Conservation (phyloP, 2,113 vertebrate species). For the Lucifuga dentata region DNA sequence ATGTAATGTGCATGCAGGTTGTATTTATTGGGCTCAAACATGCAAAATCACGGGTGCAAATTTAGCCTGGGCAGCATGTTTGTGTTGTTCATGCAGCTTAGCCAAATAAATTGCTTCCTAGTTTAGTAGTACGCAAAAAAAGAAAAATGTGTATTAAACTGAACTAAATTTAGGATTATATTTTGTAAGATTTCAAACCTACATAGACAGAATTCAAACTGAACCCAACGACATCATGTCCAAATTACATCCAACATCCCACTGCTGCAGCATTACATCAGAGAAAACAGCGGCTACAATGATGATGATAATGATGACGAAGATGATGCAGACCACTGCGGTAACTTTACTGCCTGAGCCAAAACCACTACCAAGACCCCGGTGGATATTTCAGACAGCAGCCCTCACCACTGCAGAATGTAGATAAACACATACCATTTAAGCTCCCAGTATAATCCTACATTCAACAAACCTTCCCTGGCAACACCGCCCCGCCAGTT, state of each 20-base stretch:
- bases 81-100: too few relatives aligned
- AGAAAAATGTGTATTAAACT: too few relatives aligned
- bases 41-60: too few relatives aligned
- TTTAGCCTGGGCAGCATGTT: too few relatives aligned
- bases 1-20: too few relatives aligned
- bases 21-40: too few relatives aligned
- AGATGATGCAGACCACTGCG: conserved; percentile 7
- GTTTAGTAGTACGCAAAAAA: too few relatives aligned
- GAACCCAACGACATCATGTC: neutral
- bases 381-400: conserved; percentile 63
- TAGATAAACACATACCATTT: conserved; percentile 78
- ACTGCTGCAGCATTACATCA: neutral
- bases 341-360: conserved; percentile 42
- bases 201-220: too few relatives aligned
- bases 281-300: conserved; percentile 1
- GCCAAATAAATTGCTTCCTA: too few relatives aligned
- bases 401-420: conserved; percentile 70
- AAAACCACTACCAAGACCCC: conserved; percentile 54
- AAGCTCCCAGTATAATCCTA: conserved; percentile 68
- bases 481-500: conserved; percentile 66
- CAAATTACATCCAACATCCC: conserved; percentile 2
- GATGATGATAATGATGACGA: neutral
- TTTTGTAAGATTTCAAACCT: too few relatives aligned
- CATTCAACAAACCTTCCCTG: conserved; percentile 76
- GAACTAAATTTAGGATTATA: too few relatives aligned